Base-by-base conservation (phyloP, 2,113 vertebrate species). In the Equus przewalskii region DNA sequence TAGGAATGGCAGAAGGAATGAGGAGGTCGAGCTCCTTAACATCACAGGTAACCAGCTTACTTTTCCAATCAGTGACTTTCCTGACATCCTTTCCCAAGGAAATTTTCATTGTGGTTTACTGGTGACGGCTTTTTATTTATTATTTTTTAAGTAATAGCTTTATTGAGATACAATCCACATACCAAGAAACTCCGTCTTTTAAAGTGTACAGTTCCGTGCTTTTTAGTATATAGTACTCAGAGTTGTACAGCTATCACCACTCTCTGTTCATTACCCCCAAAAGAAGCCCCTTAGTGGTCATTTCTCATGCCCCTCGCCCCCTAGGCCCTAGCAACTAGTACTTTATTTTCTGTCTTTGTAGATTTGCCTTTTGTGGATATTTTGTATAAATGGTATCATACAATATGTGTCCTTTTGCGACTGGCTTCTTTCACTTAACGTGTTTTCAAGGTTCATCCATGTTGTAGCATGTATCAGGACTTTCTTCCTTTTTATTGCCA, bases 21-120 rank as follows among this genome's bases (percentile, higher is more conserved):
- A 94, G 41, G 65, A 69, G 54, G 33, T 33, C 85, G 72, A 78
- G 73, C 54, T 94, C 30, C 16, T 44, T 41, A 79, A 70, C 33
- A 46, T 72, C 26, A 84, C 56, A 80, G 58, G 60, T 85, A 80
- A 36, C 46, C 18, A 30, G 19, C 54, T 81, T 76, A 19, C 11
- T 82, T 62, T 92, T 90, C 72, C 28, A 21, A 1, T 65, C 69
- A 79, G 15, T 81, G 86, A 88, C 49, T 88, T 81, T 54, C 4
- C 49, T 79, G 87, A 65, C 88, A 91, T 88, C 5, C 9, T 79
- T 89, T 91, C 28, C 78, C 56, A 72, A 67, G 44, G 76, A 89
- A 76, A 36, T 70, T 94, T 97, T 96, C 84, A 75, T 19, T 70
- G 56, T 95, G 56, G 33, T 60, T 96, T 87, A 24, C 7, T 58